Percentiles rank a stretch among this genome's conserved stretches.
These are phyloP conservation scores for Scaptomyza cyrtandrae DNA, from an alignment of 2,888 invertebrate genomes.

Conservation along the genomic window DNA sequence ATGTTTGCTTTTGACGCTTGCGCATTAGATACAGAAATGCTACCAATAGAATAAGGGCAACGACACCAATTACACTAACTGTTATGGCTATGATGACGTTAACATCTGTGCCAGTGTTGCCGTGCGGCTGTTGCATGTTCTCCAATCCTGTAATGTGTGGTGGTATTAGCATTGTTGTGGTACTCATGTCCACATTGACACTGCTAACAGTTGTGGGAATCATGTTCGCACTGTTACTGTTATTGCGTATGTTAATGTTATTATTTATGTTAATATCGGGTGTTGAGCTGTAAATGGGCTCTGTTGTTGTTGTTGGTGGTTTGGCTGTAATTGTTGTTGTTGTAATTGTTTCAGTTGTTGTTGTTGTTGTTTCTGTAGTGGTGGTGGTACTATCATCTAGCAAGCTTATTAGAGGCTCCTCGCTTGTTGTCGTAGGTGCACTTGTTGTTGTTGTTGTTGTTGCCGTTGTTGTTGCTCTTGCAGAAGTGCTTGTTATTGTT, in stretches of 20 bases:
- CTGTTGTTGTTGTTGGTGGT: slow-evolving; percentile 44
- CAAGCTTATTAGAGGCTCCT: slow-evolving; percentile 64
- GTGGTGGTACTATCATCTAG: slow-evolving; percentile 68
- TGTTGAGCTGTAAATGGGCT: slow-evolving; percentile 48
- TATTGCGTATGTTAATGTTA: slow-evolving; percentile 30
- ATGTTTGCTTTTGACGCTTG: slow-evolving; percentile 91
- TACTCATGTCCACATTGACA: slow-evolving; percentile 16
- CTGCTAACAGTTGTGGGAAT: slow-evolving; percentile 44
- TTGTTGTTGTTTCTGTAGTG: slow-evolving; percentile 50
- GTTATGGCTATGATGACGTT: slow-evolving; percentile 92
- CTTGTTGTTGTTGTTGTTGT: slow-evolving; percentile 54
- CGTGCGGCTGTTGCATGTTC: slow-evolving; percentile 68
- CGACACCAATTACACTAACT: slow-evolving; percentile 91
- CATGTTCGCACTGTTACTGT: slow-evolving; percentile 49
- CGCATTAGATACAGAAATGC: slow-evolving; percentile 91
- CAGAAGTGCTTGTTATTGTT: slow-evolving; percentile 66
- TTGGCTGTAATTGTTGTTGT: slow-evolving; percentile 54
- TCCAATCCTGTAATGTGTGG: slow-evolving; percentile 57
- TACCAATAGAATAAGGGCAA: slow-evolving; percentile 91
- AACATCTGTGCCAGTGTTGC: slow-evolving; percentile 85
- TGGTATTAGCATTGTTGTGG: slow-evolving; percentile 36
- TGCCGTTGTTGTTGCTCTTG: slow-evolving; percentile 53
- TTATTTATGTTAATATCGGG: slow-evolving; percentile 3
- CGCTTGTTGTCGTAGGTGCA: slow-evolving; percentile 54
- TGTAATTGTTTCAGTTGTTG: slow-evolving; percentile 32